Base-by-base conservation (phyloP, 2,113 vertebrate species). In the Platichthys stellatus region DNA sequence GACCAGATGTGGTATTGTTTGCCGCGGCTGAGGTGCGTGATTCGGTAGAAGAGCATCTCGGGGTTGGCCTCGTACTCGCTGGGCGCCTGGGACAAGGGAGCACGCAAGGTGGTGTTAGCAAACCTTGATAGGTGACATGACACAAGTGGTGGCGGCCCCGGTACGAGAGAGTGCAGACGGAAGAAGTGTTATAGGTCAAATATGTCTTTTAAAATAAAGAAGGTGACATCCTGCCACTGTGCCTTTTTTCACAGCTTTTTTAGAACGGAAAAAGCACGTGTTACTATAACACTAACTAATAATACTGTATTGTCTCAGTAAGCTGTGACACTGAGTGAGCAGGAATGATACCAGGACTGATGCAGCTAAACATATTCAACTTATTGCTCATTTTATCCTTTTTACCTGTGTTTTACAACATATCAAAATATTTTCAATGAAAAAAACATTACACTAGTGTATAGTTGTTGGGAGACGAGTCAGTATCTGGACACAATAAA, bases 1-100 rank as follows among this genome's bases (percentile, higher is more conserved):
- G 98, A 96, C 97, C 97, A 99, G 64, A 99, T 96, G 93, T 97
- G 91, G 93, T 99, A 99, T 89, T 98, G 97, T 94, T 98, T 97
- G 4, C 97, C 96, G 0, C 96, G 96, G 87, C 92, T 96, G 63
- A 99, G 95, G 89, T 99, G 97, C 7, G 96, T 97, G 8, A 99
- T 99, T 31, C 97, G 95, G 88, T 99, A 98, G 93, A 97, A 98
- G 28, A 99, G 94, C 87, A 97, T 96, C 87, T 98, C 97, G 0
- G 98, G 98, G 77, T 97, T 99, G 24, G 97, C 97, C 92, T 99
- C 98, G 0, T 99, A 99, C 92, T 99, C 98, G 0, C 98, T 99
- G 87, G 97, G 97, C 3, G 97, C 97, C 98, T 99, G 93, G 1
- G 5, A 82, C 53, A 78, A 26, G 74, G 82, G 80, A 78, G 69